phyloP scores from a whole-genome alignment of 2,888 invertebrate genomes.

The Lepidocyrtoides sp. region DNA sequence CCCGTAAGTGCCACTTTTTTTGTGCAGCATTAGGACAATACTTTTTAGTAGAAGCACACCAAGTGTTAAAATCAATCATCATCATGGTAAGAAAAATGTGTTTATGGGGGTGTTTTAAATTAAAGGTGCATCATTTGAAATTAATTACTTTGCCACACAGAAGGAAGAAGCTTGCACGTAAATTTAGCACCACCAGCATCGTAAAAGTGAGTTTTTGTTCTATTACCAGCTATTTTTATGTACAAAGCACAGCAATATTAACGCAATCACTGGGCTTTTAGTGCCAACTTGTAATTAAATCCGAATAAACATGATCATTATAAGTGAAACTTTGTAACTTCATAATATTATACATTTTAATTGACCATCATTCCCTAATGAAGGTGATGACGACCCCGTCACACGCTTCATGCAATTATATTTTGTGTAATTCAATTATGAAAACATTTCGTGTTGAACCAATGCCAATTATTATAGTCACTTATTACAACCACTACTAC shows the following conservation, averaged over 20 bases:
- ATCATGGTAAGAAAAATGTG: not conserved
- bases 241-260: not conserved
- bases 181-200: too few relatives aligned
- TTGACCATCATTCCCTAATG: constrained; percentile 35
- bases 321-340: constrained; percentile 1
- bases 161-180: not conserved
- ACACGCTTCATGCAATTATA: not conserved
- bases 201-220: too few relatives aligned
- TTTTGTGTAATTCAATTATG: constrained; percentile 28
- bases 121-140: not conserved
- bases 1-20: not conserved
- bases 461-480: too few relatives aligned
- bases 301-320: constrained; percentile 39
- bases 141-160: constrained; percentile 13
- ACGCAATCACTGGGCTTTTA: not conserved
- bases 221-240: not conserved
- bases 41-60: not conserved
- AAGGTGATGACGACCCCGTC: constrained; percentile 20
- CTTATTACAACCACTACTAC: too few relatives aligned
- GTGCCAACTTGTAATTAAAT: constrained; percentile 49
- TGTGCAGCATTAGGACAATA: not conserved
- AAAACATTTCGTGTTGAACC: constrained; percentile 35
- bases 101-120: not conserved
- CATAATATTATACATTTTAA: constrained; percentile 15
- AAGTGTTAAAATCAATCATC: constrained; percentile 43